phyloP scores from a whole-genome alignment of 2,797 vertebrate genomes.

The Tenualosa ilisha region DNA sequence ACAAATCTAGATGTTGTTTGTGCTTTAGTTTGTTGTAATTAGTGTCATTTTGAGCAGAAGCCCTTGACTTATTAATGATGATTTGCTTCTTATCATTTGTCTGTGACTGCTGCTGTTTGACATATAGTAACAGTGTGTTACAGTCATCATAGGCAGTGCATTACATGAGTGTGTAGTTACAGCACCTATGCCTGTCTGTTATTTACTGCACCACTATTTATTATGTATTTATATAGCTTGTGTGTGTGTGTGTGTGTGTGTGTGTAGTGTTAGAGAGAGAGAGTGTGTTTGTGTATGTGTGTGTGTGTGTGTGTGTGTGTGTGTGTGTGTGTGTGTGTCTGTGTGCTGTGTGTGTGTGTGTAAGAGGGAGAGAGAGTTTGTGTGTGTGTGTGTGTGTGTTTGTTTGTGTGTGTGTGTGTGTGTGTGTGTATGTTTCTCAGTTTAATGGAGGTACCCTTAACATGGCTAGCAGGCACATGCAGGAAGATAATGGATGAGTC shows the following conservation, averaged over 20 bases:
- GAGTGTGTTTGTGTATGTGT: not conserved
- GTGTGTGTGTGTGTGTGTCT: not conserved
- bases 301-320: not conserved
- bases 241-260: not conserved
- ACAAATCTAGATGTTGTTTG: not conserved
- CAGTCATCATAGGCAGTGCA: not conserved
- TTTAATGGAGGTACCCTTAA: not conserved
- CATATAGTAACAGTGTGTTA: too few relatives aligned
- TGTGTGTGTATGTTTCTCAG: not conserved
- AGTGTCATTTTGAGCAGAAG: too few relatives aligned
- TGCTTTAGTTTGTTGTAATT: not conserved
- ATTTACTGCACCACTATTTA: not conserved
- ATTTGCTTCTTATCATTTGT: not conserved
- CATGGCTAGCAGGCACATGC: not conserved
- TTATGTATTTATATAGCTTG: not conserved
- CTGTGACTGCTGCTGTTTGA: too few relatives aligned
- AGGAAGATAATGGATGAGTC: not conserved
- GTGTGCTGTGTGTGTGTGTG: too few relatives aligned
- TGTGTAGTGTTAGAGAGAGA: not conserved
- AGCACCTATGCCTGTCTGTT: not conserved
- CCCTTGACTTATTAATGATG: too few relatives aligned
- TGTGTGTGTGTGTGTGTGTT: not conserved
- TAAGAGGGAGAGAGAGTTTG: too few relatives aligned
- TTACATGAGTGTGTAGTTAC: not conserved
- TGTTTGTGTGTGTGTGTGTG: not conserved